Conservation (phyloP, 1,140 invertebrate genomes). For the Hyphantria cunea region DNA sequence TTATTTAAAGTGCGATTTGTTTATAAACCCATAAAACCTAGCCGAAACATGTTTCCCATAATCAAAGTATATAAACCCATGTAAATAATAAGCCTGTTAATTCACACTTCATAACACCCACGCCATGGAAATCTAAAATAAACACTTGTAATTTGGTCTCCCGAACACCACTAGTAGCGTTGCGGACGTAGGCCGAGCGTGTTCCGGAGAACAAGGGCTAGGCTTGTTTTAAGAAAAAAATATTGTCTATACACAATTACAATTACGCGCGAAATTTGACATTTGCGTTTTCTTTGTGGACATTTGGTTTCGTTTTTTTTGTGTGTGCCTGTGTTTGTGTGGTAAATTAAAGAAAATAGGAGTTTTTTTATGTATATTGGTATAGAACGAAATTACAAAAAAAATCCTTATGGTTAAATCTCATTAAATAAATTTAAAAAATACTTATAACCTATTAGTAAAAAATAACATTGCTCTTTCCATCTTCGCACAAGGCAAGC, state of each 20-base stretch:
- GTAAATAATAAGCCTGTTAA: conserved; percentile 23
- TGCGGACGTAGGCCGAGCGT: conserved; percentile 35
- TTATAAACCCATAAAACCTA: background rate
- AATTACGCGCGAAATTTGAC: conserved; percentile 25
- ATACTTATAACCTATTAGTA: too few relatives aligned
- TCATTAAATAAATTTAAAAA: too few relatives aligned
- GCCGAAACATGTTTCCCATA: background rate
- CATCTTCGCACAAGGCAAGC: too few relatives aligned
- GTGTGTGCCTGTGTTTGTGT: conserved; percentile 2
- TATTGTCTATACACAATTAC: conserved; percentile 7
- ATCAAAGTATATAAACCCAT: background rate
- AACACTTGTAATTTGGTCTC: conserved; percentile 52
- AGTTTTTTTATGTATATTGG: too few relatives aligned
- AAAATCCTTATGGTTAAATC: too few relatives aligned
- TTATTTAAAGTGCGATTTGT: too few relatives aligned
- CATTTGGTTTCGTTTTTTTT: background rate
- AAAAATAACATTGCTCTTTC: too few relatives aligned
- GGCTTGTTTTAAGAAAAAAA: conserved; percentile 27
- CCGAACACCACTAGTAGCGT: conserved; percentile 43
- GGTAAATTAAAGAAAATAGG: background rate
- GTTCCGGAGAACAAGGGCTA: conserved; percentile 31
- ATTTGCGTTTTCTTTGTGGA: conserved; percentile 7
- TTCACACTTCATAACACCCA: conserved; percentile 46
- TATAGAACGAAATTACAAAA: too few relatives aligned
- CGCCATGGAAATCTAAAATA: conserved; percentile 52